Base-by-base conservation (phyloP, 2,888 invertebrate species). In the Synergus laeviventris region DNA sequence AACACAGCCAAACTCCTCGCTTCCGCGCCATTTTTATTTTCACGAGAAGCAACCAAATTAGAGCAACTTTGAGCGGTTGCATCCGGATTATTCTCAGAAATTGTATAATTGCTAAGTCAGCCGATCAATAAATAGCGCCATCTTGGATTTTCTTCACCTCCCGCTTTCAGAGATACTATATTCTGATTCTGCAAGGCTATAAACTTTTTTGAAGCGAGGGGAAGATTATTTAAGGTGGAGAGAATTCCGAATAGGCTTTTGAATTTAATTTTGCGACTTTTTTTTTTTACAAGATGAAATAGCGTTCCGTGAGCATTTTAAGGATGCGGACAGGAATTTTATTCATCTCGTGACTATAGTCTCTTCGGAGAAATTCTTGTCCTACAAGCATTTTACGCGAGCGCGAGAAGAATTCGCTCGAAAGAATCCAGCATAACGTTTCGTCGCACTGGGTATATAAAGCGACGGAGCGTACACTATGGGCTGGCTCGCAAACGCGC, bases 381-480 rank as follows among this genome's bases (percentile, higher is more conserved):
- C 36, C 49, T 45, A 31, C 24, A 59, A 59, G 39, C 64, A 66
- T 74, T 75, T 79, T 60, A 74, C 73, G 60, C 73, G 45, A 60
- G 76, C 56, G 61, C 66, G 64, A 74, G 76, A 77, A 61, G 76
- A 76, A 76, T 73, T 39, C 31, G 60, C 59, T 36, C 60, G 62
- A 76, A 82, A 81, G 78, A 80, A 79, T 81, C 74, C 81, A 79
- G 80, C 80, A 83, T 81, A 84, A 86, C 84, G 84, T 86, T 89
- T 85, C 83, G 86, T 86, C 86, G 84, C 87, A 87, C 86, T 86
- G 86, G 85, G 85, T 88, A 85, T 87, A 86, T 82, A 83, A 84
- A 85, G 85, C 85, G 85, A 84, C 82, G 85, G 84, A 85, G 85
- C 85, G 86, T 86, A 87, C 86, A 83, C 86, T 86, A 86, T 86